These are phyloP conservation scores for Clarias batrachus DNA, from an alignment of 2,113 vertebrate genomes.

Conservation along the genomic window DNA sequence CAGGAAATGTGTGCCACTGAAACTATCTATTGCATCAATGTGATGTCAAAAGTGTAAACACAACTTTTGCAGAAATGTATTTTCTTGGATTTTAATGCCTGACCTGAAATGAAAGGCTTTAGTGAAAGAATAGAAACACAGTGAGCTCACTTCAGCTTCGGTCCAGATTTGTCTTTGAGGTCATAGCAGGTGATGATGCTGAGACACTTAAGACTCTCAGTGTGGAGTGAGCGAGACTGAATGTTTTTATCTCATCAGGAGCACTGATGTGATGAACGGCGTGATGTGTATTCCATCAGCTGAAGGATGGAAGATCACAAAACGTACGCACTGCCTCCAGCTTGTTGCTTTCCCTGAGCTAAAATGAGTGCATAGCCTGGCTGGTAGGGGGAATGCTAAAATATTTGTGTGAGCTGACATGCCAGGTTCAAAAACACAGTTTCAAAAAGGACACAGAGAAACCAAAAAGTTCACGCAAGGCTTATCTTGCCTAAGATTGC, in stretches of 20 bases:
- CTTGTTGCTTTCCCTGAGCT: conserved; percentile 17
- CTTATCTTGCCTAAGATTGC: conserved; percentile 69
- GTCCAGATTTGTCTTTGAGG: conserved; percentile 60
- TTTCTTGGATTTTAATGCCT: neutral
- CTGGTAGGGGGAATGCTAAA: conserved; percentile 14
- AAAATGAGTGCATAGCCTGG: conserved; percentile 7
- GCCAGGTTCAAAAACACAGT: conserved; percentile 48
- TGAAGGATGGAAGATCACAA: conserved; percentile 41
- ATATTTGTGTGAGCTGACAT: conserved; percentile 37
- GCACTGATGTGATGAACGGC: conserved; percentile 9
- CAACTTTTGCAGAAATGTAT: neutral
- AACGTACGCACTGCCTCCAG: conserved; percentile 21
- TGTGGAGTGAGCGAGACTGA: conserved; percentile 14
- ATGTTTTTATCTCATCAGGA: conserved; percentile 46
- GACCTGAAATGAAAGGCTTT: conserved; percentile 13
- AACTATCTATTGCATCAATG: neutral
- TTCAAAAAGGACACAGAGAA: conserved; percentile 53
- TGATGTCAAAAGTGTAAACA: conserved; percentile 10
- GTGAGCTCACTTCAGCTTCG: conserved; percentile 12
- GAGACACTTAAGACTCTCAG: conserved; percentile 58
- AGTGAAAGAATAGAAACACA: conserved; percentile 4
- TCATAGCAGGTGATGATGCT: conserved; percentile 63
- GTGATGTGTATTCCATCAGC: conserved; percentile 21
- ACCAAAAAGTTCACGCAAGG: conserved; percentile 56
- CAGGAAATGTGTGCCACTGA: neutral